Evolutionary conservation across 2,113 vertebrate species (phyloP).

Genomic region (Steatornis caripensis): DNA sequence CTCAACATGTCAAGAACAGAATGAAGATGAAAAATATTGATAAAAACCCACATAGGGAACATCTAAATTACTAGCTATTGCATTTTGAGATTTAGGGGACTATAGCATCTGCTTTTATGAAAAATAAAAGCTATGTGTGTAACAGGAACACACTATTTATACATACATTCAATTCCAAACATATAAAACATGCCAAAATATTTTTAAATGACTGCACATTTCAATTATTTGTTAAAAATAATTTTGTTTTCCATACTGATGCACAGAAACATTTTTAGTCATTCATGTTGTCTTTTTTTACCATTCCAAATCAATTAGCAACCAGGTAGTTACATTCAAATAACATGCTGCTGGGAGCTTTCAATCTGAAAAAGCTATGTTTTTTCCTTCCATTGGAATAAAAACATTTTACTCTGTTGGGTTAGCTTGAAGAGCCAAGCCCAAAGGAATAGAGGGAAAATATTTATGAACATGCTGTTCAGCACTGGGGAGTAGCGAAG

Average conservation of each 20-base stretch:
- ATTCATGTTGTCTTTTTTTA: background rate
- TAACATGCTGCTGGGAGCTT: background rate
- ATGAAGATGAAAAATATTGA: background rate
- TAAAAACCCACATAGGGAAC: background rate
- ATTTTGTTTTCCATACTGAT: background rate
- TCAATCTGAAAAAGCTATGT: background rate
- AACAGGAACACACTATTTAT: background rate
- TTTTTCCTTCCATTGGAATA: background rate
- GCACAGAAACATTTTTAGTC: background rate
- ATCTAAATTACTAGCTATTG: background rate
- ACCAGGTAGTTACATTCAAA: background rate
- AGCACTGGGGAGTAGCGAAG: background rate
- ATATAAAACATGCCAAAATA: background rate
- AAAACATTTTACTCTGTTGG: constrained; percentile 16
- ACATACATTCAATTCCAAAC: background rate
- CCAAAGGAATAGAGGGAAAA: background rate
- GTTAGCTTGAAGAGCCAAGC: background rate
- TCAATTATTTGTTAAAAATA: constrained; percentile 1
- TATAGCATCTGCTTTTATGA: background rate
- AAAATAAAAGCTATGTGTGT: background rate
- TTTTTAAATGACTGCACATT: background rate
- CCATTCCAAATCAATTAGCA: constrained; percentile 21
- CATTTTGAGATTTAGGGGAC: background rate
- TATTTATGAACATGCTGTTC: background rate
- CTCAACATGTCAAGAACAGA: background rate